Evolutionary conservation across 2,797 vertebrate genomes (phyloP).

Genomic region (Psittacula derbiana): DNA sequence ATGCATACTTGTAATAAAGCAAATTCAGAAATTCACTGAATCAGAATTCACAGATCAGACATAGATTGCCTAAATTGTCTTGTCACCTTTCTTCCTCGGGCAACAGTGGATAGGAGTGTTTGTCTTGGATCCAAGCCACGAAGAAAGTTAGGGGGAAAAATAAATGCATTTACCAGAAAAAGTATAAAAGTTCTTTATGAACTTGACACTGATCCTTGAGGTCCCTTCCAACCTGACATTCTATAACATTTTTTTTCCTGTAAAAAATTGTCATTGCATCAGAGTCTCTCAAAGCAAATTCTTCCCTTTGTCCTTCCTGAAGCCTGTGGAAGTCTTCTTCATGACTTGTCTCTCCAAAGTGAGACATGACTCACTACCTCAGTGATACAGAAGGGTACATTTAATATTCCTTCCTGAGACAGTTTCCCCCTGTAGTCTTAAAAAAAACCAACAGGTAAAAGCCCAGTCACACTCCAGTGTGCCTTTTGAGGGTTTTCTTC

Average conservation of each 20-base stretch:
- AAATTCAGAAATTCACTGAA: not conserved
- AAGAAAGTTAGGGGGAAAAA: not conserved
- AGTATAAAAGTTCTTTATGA: not conserved
- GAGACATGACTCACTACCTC: not conserved
- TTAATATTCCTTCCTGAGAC: not conserved
- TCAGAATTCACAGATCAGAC: not conserved
- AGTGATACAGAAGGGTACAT: not conserved
- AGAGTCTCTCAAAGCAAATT: not conserved
- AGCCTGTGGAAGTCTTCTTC: not conserved
- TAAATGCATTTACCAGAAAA: not conserved
- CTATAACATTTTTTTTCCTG: not conserved
- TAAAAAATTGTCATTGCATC: not conserved
- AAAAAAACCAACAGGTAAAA: not conserved
- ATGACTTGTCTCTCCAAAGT: rapidly evolving
- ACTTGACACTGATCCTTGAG: not conserved
- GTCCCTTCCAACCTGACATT: not conserved
- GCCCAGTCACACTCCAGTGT: not conserved
- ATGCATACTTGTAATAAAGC: rapidly evolving
- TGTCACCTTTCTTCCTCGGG: not conserved
- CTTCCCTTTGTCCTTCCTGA: not conserved
- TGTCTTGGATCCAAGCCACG: not conserved
- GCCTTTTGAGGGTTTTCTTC: not conserved
- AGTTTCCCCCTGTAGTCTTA: not conserved
- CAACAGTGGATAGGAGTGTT: not conserved
- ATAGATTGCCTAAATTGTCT: not conserved